These are phyloP conservation scores for Euglossa dilemma DNA, from an alignment of 1,140 invertebrate genomes.

Conservation along the genomic window DNA sequence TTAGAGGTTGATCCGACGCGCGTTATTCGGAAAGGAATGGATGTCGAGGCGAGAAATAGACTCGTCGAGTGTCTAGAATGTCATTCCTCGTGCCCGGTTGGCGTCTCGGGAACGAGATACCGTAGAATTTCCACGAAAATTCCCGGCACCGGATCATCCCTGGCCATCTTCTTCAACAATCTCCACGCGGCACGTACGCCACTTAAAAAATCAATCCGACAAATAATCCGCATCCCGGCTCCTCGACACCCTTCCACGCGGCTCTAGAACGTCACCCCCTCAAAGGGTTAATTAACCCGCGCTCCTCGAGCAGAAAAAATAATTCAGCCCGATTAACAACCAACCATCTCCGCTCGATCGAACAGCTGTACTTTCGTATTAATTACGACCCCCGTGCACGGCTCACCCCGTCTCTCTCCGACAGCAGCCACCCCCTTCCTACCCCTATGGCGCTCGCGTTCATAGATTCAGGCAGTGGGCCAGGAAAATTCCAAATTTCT, in stretches of 20 bases:
- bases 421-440: no score
- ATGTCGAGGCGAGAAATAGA: constrained; percentile 92
- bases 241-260: no score
- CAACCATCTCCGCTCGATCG: constrained; percentile 11
- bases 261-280: neutral
- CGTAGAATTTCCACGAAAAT: no score
- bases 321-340: constrained; percentile 8
- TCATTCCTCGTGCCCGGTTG: constrained; percentile 89
- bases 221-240: neutral
- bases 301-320: neutral
- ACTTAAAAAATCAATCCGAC: constrained; percentile 6
- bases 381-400: constrained; percentile 4
- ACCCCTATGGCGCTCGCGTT: neutral
- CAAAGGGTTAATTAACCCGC: constrained; percentile 7
- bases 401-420: neutral
- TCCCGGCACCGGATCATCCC: no score
- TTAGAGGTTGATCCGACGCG: constrained; percentile 91
- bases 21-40: constrained; percentile 93
- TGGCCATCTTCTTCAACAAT: neutral
- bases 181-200: neutral
- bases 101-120: no score
- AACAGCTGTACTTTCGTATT: neutral
- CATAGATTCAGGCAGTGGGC: constrained; percentile 9
- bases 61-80: constrained; percentile 96
- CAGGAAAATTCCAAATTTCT: constrained; percentile 38